phyloP scores from a whole-genome alignment of 2,797 vertebrate genomes.

The Lutra lutra region DNA sequence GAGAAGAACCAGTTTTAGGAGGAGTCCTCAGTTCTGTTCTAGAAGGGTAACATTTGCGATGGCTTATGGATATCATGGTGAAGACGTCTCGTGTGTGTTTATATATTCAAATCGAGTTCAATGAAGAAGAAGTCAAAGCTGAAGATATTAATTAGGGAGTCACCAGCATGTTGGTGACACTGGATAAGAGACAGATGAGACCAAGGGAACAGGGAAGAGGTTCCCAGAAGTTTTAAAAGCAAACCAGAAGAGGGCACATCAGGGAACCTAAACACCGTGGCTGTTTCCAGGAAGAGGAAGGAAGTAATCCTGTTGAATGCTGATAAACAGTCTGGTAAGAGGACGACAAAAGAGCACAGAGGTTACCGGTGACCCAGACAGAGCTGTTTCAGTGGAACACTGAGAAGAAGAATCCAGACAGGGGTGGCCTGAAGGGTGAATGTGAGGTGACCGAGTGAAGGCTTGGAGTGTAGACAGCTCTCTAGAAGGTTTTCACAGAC shows the following conservation, averaged over 20 bases:
- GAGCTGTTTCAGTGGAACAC: neutral
- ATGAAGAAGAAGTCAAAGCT: neutral
- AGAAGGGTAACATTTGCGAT: neutral
- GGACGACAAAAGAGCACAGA: neutral
- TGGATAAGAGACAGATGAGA: neutral
- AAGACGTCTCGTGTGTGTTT: neutral
- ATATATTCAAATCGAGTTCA: neutral
- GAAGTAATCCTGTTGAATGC: neutral
- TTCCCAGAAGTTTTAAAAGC: neutral
- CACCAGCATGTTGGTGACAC: neutral
- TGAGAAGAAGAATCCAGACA: neutral
- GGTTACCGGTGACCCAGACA: neutral
- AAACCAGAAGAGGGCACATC: neutral
- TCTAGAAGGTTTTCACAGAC: neutral
- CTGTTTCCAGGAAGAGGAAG: neutral
- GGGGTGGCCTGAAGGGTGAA: neutral
- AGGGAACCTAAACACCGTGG: neutral
- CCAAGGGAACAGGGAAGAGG: neutral
- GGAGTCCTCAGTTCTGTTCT: neutral
- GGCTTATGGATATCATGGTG: neutral
- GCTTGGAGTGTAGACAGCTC: neutral
- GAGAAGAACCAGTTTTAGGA: neutral
- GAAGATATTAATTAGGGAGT: neutral
- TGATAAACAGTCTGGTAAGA: neutral
- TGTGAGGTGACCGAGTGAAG: neutral